Percentiles rank a stretch among this genome's conserved stretches.
Conservation (phyloP, 2,888 invertebrate species). For the Platycnemis pennipes region DNA sequence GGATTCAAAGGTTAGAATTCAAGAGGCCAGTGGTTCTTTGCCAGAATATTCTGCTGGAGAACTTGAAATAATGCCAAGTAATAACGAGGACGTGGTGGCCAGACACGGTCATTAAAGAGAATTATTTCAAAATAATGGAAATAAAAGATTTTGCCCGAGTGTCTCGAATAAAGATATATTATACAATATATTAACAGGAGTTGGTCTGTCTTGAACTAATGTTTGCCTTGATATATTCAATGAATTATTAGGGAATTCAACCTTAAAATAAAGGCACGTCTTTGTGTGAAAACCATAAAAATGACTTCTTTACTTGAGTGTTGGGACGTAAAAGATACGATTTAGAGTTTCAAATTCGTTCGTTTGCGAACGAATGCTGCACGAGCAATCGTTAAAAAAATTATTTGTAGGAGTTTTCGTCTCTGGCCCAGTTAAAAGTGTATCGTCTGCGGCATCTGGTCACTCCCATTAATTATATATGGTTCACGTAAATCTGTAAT, state of each 20-base stretch:
- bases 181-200: no score
- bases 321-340: background rate
- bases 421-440: background rate
- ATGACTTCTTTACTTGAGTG: no score
- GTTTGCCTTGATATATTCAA: no score
- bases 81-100: background rate
- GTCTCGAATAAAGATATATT: no score
- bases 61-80: constrained; percentile 34
- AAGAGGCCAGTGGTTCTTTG: background rate
- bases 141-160: background rate
- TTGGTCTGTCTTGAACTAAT: no score
- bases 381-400: background rate
- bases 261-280: no score
- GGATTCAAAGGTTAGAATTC: background rate
- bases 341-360: no score
- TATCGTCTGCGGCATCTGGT: background rate
- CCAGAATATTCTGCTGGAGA: background rate
- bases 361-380: background rate
- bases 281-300: no score
- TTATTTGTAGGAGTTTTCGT: background rate
- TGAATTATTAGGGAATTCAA: no score
- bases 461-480: background rate
- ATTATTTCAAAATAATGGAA: background rate
- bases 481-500: background rate
- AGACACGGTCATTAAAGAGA: background rate